These are phyloP conservation scores for Poecilus cupreus DNA, from an alignment of 2,888 invertebrate genomes.

Conservation along the genomic window DNA sequence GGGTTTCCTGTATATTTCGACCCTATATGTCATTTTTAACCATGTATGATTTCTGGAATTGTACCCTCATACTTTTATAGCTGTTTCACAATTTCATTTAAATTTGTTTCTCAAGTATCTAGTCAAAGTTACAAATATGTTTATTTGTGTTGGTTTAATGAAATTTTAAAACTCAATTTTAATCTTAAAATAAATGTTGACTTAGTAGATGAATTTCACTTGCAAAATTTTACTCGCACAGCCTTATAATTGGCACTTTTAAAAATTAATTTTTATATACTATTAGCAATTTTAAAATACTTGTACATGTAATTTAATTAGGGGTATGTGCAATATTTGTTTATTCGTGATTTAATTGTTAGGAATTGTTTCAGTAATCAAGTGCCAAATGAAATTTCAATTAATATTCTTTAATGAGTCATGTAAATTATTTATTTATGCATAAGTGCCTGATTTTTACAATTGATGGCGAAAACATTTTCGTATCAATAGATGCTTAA, in stretches of 20 bases:
- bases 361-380: background rate
- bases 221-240: conserved; percentile 52
- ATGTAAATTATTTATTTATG: conserved; percentile 10
- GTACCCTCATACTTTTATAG: background rate
- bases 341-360: background rate
- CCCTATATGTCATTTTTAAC: background rate
- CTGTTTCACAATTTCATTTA: background rate
- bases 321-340: conserved; percentile 39
- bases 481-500: background rate
- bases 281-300: conserved; percentile 44
- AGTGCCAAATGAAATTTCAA: conserved; percentile 1
- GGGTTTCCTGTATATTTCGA: background rate
- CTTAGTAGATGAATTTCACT: conserved; percentile 12
- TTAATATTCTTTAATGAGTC: background rate
- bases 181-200: conserved; percentile 20
- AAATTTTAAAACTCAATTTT: conserved; percentile 7
- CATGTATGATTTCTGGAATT: conserved; percentile 14
- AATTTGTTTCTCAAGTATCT: conserved; percentile 24
- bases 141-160: conserved; percentile 27
- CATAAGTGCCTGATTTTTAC: conserved; percentile 35
- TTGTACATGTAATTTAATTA: conserved; percentile 46
- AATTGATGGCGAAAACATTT: background rate
- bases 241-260: conserved; percentile 51
- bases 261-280: conserved; percentile 39
- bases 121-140: background rate